A percentile compares a stretch with the other conserved stretches of the same genome.
phyloP scores from a whole-genome alignment of 2,888 invertebrate species.

The Drosophila tanythrix region DNA sequence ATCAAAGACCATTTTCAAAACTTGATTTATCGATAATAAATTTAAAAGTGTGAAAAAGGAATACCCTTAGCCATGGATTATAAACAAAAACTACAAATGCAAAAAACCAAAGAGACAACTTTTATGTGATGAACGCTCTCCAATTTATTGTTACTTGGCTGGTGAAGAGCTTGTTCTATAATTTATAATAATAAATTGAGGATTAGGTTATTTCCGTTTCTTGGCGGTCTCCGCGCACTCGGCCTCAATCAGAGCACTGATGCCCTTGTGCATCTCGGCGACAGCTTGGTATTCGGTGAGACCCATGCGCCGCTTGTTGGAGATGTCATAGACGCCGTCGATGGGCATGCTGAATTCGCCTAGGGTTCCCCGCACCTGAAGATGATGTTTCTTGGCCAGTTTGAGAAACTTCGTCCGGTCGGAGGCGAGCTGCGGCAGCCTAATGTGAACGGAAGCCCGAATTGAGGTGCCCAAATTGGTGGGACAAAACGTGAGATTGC shows the following conservation, averaged over 20 bases:
- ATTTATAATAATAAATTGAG: not conserved
- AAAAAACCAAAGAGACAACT: not conserved
- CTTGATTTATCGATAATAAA: not conserved
- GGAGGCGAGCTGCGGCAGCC: slow-evolving; percentile 95
- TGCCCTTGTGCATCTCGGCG: slow-evolving; percentile 95
- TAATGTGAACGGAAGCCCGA: slow-evolving; percentile 98
- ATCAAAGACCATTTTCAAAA: not conserved
- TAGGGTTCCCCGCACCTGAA: slow-evolving; percentile 95
- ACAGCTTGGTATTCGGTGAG: slow-evolving; percentile 97
- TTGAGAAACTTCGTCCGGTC: slow-evolving; percentile 94
- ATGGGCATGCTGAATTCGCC: slow-evolving; percentile 98
- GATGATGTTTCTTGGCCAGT: slow-evolving; percentile 93
- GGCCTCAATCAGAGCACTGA: slow-evolving; percentile 96
- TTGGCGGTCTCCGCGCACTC: slow-evolving; percentile 86
- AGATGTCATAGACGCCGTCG: slow-evolving; percentile 97
- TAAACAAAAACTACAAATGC: not conserved
- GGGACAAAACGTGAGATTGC: slow-evolving; percentile 99
- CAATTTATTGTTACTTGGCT: not conserved
- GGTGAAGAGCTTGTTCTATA: not conserved
- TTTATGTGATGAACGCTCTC: not conserved
- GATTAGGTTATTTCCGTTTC: not conserved
- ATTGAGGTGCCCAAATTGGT: slow-evolving; percentile 99
- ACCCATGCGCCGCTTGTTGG: slow-evolving; percentile 98
- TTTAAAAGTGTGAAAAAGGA: not conserved
- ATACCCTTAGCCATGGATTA: too few relatives aligned